These are phyloP conservation scores for Latrodectus elegans DNA, from an alignment of 2,888 invertebrate genomes.

Conservation along the genomic window DNA sequence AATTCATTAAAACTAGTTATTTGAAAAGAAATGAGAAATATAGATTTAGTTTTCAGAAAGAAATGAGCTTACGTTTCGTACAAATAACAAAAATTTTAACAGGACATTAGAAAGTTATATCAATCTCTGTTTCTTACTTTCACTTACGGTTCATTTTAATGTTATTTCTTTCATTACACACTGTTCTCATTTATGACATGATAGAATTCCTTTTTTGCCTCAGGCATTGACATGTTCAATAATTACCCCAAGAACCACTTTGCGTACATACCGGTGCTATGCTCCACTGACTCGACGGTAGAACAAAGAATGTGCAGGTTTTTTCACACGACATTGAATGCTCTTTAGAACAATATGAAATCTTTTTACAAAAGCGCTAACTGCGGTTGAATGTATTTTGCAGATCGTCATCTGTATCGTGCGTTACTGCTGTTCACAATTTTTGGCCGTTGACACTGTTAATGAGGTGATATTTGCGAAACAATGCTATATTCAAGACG, in stretches of 20 bases:
- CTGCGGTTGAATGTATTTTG: slow-evolving; percentile 54
- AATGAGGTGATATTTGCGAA: neutral
- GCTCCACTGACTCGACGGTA: slow-evolving; percentile 54
- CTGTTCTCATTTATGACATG: neutral
- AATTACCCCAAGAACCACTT: slow-evolving; percentile 25
- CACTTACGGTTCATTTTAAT: neutral
- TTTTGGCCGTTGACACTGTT: slow-evolving; percentile 35
- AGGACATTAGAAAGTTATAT: no score
- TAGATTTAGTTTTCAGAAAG: no score
- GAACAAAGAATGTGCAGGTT: slow-evolving; percentile 48
- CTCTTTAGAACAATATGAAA: slow-evolving; percentile 63
- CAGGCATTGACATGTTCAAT: slow-evolving; percentile 23
- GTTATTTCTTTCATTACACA: no score
- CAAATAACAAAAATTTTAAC: no score
- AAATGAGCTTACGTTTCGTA: no score
- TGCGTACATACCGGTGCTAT: slow-evolving; percentile 42
- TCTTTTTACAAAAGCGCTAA: slow-evolving; percentile 47
- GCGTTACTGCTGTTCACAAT: no score
- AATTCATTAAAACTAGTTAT: no score
- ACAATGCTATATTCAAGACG: no score
- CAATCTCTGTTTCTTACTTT: neutral
- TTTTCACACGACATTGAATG: slow-evolving; percentile 64
- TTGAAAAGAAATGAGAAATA: no score
- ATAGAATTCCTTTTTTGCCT: slow-evolving; percentile 14
- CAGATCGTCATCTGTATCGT: neutral